phyloP scores from a whole-genome alignment of 1,140 invertebrate species.

The Daktulosphaira vitifoliae region DNA sequence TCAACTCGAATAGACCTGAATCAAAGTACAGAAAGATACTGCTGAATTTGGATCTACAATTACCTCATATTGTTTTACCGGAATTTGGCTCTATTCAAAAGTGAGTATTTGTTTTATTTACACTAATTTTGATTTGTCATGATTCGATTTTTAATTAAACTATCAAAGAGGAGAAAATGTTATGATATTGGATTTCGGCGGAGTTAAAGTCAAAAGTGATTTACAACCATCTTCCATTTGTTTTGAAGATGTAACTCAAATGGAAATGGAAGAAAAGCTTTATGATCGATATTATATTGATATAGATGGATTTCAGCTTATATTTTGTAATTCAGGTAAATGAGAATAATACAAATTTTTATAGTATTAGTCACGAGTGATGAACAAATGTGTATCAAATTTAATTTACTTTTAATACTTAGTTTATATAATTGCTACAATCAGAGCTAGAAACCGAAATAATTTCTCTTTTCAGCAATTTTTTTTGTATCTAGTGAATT shows the following conservation, averaged over 20 bases:
- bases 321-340: constrained; percentile 50
- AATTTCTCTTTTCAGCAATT: too few species aligned
- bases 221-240: constrained; percentile 58
- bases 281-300: constrained; percentile 67
- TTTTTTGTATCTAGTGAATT: too few species aligned
- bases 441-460: too few species aligned
- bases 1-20: constrained; percentile 48
- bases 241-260: constrained; percentile 67
- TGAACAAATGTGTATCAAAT: too few species aligned
- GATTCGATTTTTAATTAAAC: background rate
- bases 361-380: too few species aligned
- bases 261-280: constrained; percentile 70
- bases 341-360: too few species aligned
- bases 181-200: constrained; percentile 63
- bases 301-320: constrained; percentile 57
- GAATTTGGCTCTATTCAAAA: constrained; percentile 66
- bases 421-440: too few species aligned
- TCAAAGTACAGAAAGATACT: constrained; percentile 59
- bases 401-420: too few species aligned
- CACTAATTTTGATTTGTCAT: background rate
- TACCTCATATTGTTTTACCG: constrained; percentile 68
- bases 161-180: constrained; percentile 56
- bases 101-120: constrained; percentile 46
- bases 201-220: constrained; percentile 62
- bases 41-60: constrained; percentile 65